A percentile compares a stretch with the other conserved stretches of the same genome.
These are phyloP conservation scores for Danaus plexippus DNA, from an alignment of 1,140 invertebrate species.

Conservation along the genomic window DNA sequence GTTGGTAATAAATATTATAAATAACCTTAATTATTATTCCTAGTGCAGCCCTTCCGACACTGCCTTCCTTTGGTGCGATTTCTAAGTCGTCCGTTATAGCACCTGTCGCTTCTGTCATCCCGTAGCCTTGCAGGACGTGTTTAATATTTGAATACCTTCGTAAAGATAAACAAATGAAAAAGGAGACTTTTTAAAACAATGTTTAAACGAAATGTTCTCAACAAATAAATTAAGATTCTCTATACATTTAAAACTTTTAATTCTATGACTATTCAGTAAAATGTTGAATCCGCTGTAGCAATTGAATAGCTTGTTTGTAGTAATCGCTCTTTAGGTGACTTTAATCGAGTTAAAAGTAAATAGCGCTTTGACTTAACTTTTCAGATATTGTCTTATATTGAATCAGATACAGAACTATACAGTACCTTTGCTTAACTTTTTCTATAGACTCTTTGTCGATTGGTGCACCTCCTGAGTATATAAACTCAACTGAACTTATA, in stretches of 20 bases:
- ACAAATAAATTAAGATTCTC: no score
- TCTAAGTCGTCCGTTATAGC: conserved; percentile 32
- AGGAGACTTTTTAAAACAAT: conserved; percentile 1
- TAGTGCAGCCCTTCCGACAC: conserved; percentile 41
- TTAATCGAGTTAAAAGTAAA: no score
- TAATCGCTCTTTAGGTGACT: no score
- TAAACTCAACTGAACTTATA: conserved; percentile 43
- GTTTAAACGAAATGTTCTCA: background rate
- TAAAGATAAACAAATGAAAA: conserved; percentile 4
- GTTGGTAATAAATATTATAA: background rate
- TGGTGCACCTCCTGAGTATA: conserved; percentile 49
- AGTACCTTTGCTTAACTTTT: no score
- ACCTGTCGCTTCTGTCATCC: conserved; percentile 57
- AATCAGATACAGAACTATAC: no score
- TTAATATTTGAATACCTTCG: conserved; percentile 44
- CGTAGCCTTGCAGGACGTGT: conserved; percentile 51
- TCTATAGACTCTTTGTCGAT: conserved; percentile 17
- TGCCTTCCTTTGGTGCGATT: conserved; percentile 32
- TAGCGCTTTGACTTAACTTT: no score
- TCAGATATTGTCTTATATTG: no score
- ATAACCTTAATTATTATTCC: conserved; percentile 57
- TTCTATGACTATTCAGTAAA: no score
- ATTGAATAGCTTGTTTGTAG: no score
- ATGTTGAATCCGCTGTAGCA: no score
- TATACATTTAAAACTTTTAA: no score